These are phyloP conservation scores for Tachypleus tridentatus DNA, from an alignment of 1,140 invertebrate genomes.

Conservation along the genomic window DNA sequence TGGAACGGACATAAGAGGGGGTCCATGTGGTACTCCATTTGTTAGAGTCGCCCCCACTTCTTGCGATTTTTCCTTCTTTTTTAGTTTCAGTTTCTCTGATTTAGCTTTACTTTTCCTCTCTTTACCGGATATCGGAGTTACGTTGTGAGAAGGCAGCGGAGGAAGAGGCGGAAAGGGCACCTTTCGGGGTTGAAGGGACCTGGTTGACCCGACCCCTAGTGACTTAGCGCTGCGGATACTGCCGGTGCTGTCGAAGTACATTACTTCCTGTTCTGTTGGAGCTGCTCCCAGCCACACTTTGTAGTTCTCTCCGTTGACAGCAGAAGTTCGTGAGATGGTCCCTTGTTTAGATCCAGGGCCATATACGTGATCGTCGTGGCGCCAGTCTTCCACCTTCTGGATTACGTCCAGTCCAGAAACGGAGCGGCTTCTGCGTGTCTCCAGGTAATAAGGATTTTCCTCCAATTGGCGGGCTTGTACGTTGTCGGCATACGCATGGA, in stretches of 20 bases:
- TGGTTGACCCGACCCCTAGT: constrained; percentile 27
- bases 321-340: constrained; percentile 43
- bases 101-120: constrained; percentile 1
- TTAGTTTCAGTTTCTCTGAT: no score
- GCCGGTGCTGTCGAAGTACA: constrained; percentile 38
- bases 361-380: neutral
- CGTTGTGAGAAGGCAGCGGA: constrained; percentile 19
- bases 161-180: constrained; percentile 60
- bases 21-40: constrained; percentile 13
- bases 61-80: constrained; percentile 8
- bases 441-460: constrained; percentile 25
- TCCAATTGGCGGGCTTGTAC: constrained; percentile 62
- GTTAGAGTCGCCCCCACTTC: constrained; percentile 9
- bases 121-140: constrained; percentile 18
- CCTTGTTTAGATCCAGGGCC: constrained; percentile 13
- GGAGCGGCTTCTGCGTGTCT: constrained; percentile 20
- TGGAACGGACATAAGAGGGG: constrained; percentile 24
- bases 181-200: constrained; percentile 51
- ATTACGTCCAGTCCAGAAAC: constrained; percentile 18
- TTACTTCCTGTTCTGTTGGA: constrained; percentile 16
- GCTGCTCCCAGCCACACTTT: constrained; percentile 64
- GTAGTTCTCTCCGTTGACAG: constrained; percentile 62
- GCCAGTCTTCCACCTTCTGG: constrained; percentile 29
- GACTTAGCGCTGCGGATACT: constrained; percentile 54
- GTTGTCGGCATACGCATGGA: constrained; percentile 88